Evolutionary conservation across 2,797 vertebrate genomes (phyloP), one percentile per base, ranked within the genome.

Genomic region (Channa striata): DNA sequence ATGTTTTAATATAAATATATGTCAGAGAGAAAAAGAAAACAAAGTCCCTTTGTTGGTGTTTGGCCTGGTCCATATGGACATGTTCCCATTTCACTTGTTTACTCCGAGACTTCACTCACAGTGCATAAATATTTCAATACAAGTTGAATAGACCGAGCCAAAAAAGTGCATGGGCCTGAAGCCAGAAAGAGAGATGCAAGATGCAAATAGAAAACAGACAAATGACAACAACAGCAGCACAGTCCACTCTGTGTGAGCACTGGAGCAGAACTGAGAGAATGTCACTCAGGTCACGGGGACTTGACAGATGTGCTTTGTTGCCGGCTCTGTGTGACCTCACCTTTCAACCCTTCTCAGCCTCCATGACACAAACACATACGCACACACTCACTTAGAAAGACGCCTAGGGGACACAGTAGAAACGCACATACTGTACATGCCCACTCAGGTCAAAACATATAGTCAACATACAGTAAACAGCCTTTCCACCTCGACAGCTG

Each of bases 291-390:
- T 92, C 87, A 85, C 68, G 39, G 70, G 63, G 81, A 83, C 90
- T 89, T 92, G 89, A 93, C 73, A 67, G 89, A 91, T 88, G 88
- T 89, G 88, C 85, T 91, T 89, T 89, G 86, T 82, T 85, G 78
- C 72, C 60, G 82, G 79, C 81, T 84, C 68, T 30, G 56, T 53
- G 72, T 85, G 87, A 93, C 90, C 91, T 90, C 82, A 73, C 85
- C 89, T 90, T 88, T 91, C 90, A 86, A 87, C 88, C 90, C 67
- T 78, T 81, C 76, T 84, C 83, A 85, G 77, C 84, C 70, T 86
- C 86, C 85, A 74, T 83, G 81, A 87, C 85, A 87, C 78, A 88
- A 69, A 78, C 74, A 75, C 36, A 72, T 67, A 62, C 50, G 43
- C 44, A 50, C 25, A 63, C 8, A 49, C n/a, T 49, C 19, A 43